These are phyloP conservation scores for Copidosoma aretas DNA, from an alignment of 2,888 invertebrate genomes.

Conservation along the genomic window DNA sequence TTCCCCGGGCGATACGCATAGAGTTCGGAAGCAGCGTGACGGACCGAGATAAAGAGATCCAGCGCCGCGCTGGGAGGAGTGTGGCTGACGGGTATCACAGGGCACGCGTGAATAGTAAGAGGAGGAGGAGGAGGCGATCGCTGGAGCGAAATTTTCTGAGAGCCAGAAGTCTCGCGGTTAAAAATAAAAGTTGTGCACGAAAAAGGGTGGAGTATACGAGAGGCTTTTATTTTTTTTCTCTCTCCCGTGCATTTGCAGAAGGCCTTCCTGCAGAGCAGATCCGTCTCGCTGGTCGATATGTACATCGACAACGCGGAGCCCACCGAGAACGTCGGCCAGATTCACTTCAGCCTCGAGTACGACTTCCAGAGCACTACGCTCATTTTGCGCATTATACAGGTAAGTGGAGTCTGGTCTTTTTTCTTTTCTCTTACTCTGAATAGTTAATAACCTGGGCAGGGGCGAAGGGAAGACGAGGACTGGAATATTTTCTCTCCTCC, in stretches of 20 bases:
- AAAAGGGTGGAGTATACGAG: neutral
- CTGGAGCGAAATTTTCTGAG: neutral
- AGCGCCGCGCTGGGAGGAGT: too few species aligned
- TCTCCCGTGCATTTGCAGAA: conserved; percentile 62
- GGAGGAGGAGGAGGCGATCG: too few species aligned
- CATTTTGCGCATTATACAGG: conserved; percentile 89
- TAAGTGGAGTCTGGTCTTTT: conserved; percentile 58
- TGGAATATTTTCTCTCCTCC: neutral
- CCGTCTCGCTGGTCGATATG: conserved; percentile 91
- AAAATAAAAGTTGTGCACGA: neutral
- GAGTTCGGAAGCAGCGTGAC: too few species aligned
- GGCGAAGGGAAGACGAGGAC: neutral
- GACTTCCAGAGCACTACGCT: conserved; percentile 93
- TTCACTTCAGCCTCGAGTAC: conserved; percentile 91
- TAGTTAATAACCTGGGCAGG: neutral
- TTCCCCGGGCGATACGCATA: too few species aligned
- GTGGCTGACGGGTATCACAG: too few species aligned
- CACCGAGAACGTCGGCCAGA: conserved; percentile 92
- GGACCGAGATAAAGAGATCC: too few species aligned
- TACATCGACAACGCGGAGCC: conserved; percentile 93
- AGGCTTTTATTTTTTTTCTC: neutral
- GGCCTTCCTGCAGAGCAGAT: conserved; percentile 85
- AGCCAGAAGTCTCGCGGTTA: neutral
- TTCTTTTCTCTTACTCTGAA: neutral
- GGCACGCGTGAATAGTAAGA: too few species aligned